Conservation (phyloP, 2,888 invertebrate species). For the Colostygia pectinataria region DNA sequence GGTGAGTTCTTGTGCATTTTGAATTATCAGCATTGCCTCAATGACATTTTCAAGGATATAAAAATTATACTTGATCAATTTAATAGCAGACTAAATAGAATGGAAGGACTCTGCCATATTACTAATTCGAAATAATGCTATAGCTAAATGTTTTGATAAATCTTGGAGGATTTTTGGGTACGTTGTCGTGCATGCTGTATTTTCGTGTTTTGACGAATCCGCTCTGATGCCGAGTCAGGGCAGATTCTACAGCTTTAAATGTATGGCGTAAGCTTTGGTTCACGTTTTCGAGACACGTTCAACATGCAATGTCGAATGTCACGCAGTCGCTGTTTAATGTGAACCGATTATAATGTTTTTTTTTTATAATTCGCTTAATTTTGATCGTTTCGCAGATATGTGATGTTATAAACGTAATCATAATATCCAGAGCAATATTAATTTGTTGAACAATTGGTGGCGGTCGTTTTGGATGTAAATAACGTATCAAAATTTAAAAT, state of each 20-base stretch:
- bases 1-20: not conserved
- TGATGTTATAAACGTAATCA: conserved; percentile 55
- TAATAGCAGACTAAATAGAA: conserved; percentile 26
- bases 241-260: conserved; percentile 70
- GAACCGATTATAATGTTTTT: conserved; percentile 51
- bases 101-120: conserved; percentile 29
- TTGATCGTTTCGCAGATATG: conserved; percentile 68
- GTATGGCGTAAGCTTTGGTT: conserved; percentile 73
- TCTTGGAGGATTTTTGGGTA: conserved; percentile 71
- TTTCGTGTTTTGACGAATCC: conserved; percentile 66
- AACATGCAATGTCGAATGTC: conserved; percentile 35
- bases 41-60: conserved; percentile 16
- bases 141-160: conserved; percentile 35
- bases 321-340: conserved; percentile 52
- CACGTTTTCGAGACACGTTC: conserved; percentile 56
- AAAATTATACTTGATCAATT: conserved; percentile 10
- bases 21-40: conserved; percentile 28
- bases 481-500: conserved; percentile 42
- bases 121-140: conserved; percentile 37
- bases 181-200: conserved; percentile 76
- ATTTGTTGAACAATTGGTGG: conserved; percentile 66
- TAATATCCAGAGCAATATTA: conserved; percentile 79
- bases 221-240: conserved; percentile 53
- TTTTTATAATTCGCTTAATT: conserved; percentile 60
- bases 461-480: conserved; percentile 57